Base-by-base conservation (phyloP, 2,888 invertebrate genomes). In the Acleris cristana region DNA sequence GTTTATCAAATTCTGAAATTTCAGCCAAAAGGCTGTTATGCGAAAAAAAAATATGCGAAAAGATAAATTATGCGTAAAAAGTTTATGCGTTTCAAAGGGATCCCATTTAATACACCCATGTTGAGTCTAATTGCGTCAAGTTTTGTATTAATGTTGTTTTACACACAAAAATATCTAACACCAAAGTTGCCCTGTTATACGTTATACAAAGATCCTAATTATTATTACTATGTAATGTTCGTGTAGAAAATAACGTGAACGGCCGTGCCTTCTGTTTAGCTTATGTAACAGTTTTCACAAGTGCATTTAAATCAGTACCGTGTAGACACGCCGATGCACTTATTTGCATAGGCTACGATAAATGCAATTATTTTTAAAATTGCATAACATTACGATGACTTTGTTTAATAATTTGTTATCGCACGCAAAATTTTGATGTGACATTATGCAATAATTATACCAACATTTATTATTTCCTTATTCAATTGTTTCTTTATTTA, bases 231-330 rank as follows among this genome's bases (percentile, higher is more conserved):
- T 48, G 48, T 48, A 18, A 48, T 48, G 48, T 48, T 48, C 48
- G 48, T 48, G 48, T 48, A 8, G n/a, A 18, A n/a, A 48, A 14
- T 34, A 14, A 55, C 55, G 63, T 63, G 49, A 64, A 64, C 51
- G 63, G 49, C 56, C 63, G 44, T 14, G 12, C 18, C 51, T 21
- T 12, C 52, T 54, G 54, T 62, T 54, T 51, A 19, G 48, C 26
- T 64, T 64, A 64, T 58, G 64, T 64, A 64, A 58, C 45, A 26
- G 52, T 64, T 58, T 64, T 64, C 64, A 64, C 52, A 45, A 64
- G 19, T 56, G 10, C 56, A 56, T 58, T 40, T 10, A 49, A 49
- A 21, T 14, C 18, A 52, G 34, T 52, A 52, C 14, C 52, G 57
- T 56, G 60, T 55, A 51, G 30, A 44, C 56, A 66, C 56, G 66